phyloP scores from a whole-genome alignment of 2,797 vertebrate genomes.

The Scarus forsteni region DNA sequence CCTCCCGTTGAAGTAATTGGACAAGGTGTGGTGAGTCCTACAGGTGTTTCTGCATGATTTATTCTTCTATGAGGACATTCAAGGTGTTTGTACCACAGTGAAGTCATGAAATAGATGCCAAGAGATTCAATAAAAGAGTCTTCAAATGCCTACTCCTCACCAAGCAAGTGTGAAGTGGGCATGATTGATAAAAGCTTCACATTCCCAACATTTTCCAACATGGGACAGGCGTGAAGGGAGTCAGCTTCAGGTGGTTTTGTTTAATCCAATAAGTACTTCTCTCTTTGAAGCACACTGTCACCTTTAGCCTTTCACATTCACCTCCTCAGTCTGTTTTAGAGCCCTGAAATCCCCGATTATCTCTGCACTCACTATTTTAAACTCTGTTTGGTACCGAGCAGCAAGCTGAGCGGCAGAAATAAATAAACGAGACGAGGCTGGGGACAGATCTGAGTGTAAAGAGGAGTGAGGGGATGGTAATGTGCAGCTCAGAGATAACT shows the following conservation, averaged over 20 bases:
- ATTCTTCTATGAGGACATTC: neutral
- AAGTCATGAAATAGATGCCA: neutral
- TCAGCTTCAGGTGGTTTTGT: slow-evolving; percentile 1
- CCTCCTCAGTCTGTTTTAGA: neutral
- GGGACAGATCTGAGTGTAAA: neutral
- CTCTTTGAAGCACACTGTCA: slow-evolving; percentile 10
- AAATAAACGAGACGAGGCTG: neutral
- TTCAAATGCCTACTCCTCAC: neutral
- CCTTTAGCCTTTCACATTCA: slow-evolving; percentile 1
- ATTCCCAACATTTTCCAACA: neutral
- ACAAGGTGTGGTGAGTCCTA: neutral
- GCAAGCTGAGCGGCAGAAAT: slow-evolving; percentile 4
- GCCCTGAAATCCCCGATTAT: slow-evolving; percentile 6
- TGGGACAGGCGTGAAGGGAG: neutral
- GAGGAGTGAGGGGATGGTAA: neutral
- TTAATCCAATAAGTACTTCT: slow-evolving; percentile 7
- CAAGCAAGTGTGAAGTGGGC: neutral
- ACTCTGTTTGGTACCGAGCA: neutral
- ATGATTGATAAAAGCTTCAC: neutral
- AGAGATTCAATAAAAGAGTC: neutral
- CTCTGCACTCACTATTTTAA: slow-evolving; percentile 8
- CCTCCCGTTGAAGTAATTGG: no score
- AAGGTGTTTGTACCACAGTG: neutral
- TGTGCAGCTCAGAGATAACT: slow-evolving; percentile 25
- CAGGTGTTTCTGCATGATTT: neutral